A percentile compares a stretch with the other conserved stretches of the same genome.
These are phyloP conservation scores for Drosophila monieri DNA, from an alignment of 2,888 invertebrate species.

Conservation along the genomic window DNA sequence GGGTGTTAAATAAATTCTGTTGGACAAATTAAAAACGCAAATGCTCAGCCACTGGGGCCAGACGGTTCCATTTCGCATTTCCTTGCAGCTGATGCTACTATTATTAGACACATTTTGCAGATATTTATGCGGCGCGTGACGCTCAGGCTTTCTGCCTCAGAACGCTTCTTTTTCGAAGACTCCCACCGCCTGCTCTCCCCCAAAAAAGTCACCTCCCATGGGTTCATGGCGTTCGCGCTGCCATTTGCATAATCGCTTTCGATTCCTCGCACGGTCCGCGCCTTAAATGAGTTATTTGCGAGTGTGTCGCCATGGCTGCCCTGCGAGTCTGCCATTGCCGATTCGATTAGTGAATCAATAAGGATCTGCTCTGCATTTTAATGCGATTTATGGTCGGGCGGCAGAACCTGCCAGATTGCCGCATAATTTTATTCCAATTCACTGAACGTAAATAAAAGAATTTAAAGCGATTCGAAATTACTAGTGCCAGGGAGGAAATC, in stretches of 20 bases:
- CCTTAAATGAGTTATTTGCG: slow-evolving; percentile 81
- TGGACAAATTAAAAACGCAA: slow-evolving; percentile 65
- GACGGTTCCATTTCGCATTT: slow-evolving; percentile 39
- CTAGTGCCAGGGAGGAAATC: not conserved
- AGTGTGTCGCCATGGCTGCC: slow-evolving; percentile 70
- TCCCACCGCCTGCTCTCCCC: not conserved
- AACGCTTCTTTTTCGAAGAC: not conserved
- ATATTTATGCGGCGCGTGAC: slow-evolving; percentile 77
- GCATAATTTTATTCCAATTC: slow-evolving; percentile 66
- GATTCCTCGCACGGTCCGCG: slow-evolving; percentile 74
- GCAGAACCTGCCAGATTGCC: slow-evolving; percentile 37
- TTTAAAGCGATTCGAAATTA: slow-evolving; percentile 3
- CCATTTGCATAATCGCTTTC: slow-evolving; percentile 82
- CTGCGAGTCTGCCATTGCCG: slow-evolving; percentile 28
- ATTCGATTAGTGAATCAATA: slow-evolving; percentile 80
- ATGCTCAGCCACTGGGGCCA: slow-evolving; percentile 12
- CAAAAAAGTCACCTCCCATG: slow-evolving; percentile 29
- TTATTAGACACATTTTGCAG: slow-evolving; percentile 75
- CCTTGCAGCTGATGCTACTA: slow-evolving; percentile 59
- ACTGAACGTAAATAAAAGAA: slow-evolving; percentile 31
- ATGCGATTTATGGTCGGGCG: slow-evolving; percentile 60
- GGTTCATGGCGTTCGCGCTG: slow-evolving; percentile 23
- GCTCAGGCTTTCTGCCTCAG: slow-evolving; percentile 36
- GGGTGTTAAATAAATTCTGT: slow-evolving; percentile 76
- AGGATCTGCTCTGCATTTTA: slow-evolving; percentile 75